Base-by-base conservation (phyloP, 2,888 invertebrate genomes). In the Encarsia formosa region DNA sequence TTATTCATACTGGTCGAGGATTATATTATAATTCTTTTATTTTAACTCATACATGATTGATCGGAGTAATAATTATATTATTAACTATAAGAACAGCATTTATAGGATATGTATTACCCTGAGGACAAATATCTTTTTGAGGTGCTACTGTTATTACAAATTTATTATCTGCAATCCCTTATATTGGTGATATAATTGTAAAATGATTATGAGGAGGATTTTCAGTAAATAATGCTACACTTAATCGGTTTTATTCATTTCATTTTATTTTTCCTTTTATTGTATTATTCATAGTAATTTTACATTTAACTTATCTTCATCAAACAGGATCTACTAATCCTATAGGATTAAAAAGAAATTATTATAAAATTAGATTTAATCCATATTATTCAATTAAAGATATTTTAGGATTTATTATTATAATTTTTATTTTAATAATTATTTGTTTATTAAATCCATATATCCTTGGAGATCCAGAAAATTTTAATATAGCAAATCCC, bases 51-150 rank as follows among this genome's bases (percentile, higher is more conserved):
- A 82, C 84, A 0, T 88, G 88, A 85, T 68, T 78, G 64, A 62
- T 80, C 1, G 87, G 87, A 45, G 75, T 84, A 43, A 75, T 83
- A 54, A 79, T 88, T 69, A 70, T 87, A 74, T 80, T 88, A 63
- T 46, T 83, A 70, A 72, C 81, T 58, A 88, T 88, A 81, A 82
- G 75, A 66, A 84, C 86, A 41, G 86, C 86, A 19, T 89, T 89
- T 71, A 76, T 88, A 78, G 88, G 87, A 0, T 89, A 89, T 77
- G 85, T 88, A 0, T 59, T 87, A 65, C 86, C 86, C 1, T 87
- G 87, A 75, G 87, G 87, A 6, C 87, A 88, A 84, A 88, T 88
- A 81, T 87, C 86, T 1, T 88, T 85, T 70, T 88, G 87, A 80
- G 86, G 86, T 2, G 86, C 87, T 0, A 87, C 86, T 32, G 86